Percentiles rank a stretch among this genome's conserved stretches.
Evolutionary conservation across 2,888 invertebrate genomes (phyloP).

Genomic region (Ariolimax columbianus): DNA sequence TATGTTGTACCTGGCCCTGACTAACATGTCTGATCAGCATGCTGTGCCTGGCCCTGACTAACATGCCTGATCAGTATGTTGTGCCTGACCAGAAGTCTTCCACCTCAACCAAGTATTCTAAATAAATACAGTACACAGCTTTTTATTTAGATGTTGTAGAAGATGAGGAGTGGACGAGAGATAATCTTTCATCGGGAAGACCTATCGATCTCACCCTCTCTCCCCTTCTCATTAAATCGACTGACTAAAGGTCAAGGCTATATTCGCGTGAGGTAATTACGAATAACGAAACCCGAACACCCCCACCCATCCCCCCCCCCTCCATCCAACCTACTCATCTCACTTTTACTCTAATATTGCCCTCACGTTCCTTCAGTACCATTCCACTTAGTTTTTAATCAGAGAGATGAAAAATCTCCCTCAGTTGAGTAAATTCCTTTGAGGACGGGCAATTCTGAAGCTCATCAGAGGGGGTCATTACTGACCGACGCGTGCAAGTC

Average conservation of each 20-base stretch:
- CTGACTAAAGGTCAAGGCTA: background rate
- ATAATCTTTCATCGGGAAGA: background rate
- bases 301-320: background rate
- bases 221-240: background rate
- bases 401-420: background rate
- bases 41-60: too few species aligned
- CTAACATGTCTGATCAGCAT: too few species aligned
- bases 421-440: background rate
- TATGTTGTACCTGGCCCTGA: too few species aligned
- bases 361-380: background rate
- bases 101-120: background rate
- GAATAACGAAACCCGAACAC: background rate
- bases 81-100: too few species aligned
- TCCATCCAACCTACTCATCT: background rate
- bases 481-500: background rate
- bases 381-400: background rate
- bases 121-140: background rate
- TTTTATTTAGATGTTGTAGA: background rate
- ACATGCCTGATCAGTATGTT: too few species aligned
- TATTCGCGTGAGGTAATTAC: background rate
- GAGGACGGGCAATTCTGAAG: background rate
- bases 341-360: background rate
- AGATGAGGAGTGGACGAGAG: too few species aligned
- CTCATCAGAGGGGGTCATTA: background rate
- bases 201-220: background rate